Evolutionary conservation across 2,113 vertebrate genomes (phyloP), one percentile per base, ranked within the genome.

Genomic region (Rafetus swinhoei): DNA sequence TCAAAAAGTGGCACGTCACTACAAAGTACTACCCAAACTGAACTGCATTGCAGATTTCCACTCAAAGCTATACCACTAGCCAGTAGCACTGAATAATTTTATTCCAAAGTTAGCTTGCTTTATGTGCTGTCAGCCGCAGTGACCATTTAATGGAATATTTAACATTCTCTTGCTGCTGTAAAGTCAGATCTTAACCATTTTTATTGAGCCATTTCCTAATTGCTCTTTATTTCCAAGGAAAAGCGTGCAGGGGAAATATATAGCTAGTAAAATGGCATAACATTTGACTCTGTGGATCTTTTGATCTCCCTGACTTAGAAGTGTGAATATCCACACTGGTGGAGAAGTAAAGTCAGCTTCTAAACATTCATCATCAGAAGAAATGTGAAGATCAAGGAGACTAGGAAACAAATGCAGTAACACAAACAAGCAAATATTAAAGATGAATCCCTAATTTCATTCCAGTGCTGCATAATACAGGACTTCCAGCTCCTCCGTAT

Each of bases 221-320:
- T 84, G 1, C 1, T 82, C 87, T 91, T 84, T 83, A 79, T 92
- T 95, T 96, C 65, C 35, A 35, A 90, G 13, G 35, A 87, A 94
- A 95, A 60, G 54, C 4, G 19, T 95, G 85, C 82, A 25, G 80
- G 82, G 72, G 82, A 92, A 90, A 85, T 92, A 56, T 56, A 90
- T 8, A 65, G 3, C 57, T 90, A 35, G 35, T 50, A 84, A 93
- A 95, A 85, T 45, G 81, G 84, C 35, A 53, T 76, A 88, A 81
- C 53, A 62, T n/a, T 92, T 92, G 81, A 24, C 65, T 11, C 22
- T 50, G 53, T 13, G 80, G 4, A 14, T 45, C 60, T 55, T 95
- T 91, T 77, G 93, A 93, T 94, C 87, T 92, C 52, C 56, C 24
- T 95, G 82, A 86, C 77, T 82, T 39, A 81, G 81, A 94, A 86